phyloP scores from a whole-genome alignment of 2,888 invertebrate genomes.

The Drosophila kambysellisi region DNA sequence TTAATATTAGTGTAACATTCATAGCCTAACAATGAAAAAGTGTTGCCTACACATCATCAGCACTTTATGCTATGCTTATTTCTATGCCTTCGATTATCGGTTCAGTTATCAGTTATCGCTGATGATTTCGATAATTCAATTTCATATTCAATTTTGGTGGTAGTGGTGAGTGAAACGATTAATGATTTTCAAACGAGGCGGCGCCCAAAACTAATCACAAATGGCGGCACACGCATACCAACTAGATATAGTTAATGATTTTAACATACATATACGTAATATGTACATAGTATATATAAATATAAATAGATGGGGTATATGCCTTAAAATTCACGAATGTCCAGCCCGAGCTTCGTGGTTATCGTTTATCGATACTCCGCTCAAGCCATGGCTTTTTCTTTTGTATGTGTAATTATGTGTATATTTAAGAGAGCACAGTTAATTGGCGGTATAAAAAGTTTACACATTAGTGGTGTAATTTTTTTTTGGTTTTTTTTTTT shows the following conservation, averaged over 20 bases:
- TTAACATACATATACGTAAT: slow-evolving; percentile 51
- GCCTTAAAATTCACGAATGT: slow-evolving; percentile 37
- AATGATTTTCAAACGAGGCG: slow-evolving; percentile 36
- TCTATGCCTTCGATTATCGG: slow-evolving; percentile 24
- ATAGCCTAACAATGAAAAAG: slow-evolving; percentile 77
- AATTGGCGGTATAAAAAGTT: slow-evolving; percentile 80
- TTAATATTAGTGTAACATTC: slow-evolving; percentile 68
- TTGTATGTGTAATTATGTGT: slow-evolving; percentile 42
- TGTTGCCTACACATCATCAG: slow-evolving; percentile 38
- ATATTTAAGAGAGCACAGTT: slow-evolving; percentile 74
- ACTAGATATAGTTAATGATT: slow-evolving; percentile 53
- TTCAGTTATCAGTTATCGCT: slow-evolving; percentile 8
- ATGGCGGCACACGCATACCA: slow-evolving; percentile 64
- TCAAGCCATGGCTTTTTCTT: neutral
- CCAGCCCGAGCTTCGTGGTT: slow-evolving; percentile 12
- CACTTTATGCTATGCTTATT: slow-evolving; percentile 29
- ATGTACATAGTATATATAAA: slow-evolving; percentile 25
- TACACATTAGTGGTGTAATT: slow-evolving; percentile 43
- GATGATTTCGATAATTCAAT: slow-evolving; percentile 26
- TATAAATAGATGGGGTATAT: slow-evolving; percentile 44
- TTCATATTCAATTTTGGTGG: slow-evolving; percentile 25
- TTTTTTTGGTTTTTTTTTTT: slow-evolving; percentile 9
- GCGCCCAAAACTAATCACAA: slow-evolving; percentile 70
- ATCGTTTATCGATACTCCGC: slow-evolving; percentile 23
- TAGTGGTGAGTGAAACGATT: slow-evolving; percentile 44